Percentiles rank a stretch among this genome's conserved stretches.
Conservation (phyloP, 1,140 invertebrate species). For the Cyphomyrmex costatus region DNA sequence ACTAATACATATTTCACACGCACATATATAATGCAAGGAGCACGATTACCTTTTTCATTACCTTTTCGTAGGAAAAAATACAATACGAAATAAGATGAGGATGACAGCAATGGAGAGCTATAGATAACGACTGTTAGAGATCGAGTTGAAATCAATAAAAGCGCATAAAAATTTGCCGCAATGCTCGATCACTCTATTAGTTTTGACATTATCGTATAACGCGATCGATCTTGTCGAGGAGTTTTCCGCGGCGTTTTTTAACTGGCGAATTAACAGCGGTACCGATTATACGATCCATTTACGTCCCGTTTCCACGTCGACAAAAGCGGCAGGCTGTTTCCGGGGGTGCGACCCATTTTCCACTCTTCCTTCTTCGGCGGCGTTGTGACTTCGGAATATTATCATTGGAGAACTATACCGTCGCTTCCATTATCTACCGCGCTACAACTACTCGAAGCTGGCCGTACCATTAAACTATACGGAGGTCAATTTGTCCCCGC, state of each 20-base stretch:
- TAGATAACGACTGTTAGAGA: neutral
- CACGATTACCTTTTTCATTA: neutral
- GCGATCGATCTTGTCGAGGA: slow-evolving; percentile 55
- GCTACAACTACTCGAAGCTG: slow-evolving; percentile 71
- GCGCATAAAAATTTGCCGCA: slow-evolving; percentile 38
- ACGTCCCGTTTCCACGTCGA: slow-evolving; percentile 54
- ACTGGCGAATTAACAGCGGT: slow-evolving; percentile 70
- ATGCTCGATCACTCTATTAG: slow-evolving; percentile 51
- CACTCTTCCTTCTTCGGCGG: slow-evolving; percentile 57
- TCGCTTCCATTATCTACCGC: slow-evolving; percentile 67
- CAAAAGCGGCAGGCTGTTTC: slow-evolving; percentile 56
- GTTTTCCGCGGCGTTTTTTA: slow-evolving; percentile 51
- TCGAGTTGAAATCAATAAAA: slow-evolving; percentile 21
- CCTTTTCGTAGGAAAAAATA: neutral
- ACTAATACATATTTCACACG: neutral
- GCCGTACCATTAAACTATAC: slow-evolving; percentile 74
- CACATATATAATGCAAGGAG: neutral
- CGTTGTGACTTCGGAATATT: slow-evolving; percentile 69
- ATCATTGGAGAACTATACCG: slow-evolving; percentile 69
- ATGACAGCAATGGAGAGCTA: neutral
- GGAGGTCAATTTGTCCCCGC: slow-evolving; percentile 74
- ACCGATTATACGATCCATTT: slow-evolving; percentile 76
- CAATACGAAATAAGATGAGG: neutral
- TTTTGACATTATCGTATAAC: slow-evolving; percentile 50
- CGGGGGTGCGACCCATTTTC: slow-evolving; percentile 63